A percentile compares a stretch with the other conserved stretches of the same genome.
phyloP scores from a whole-genome alignment of 2,113 vertebrate genomes.

The Embiotoca jacksoni region DNA sequence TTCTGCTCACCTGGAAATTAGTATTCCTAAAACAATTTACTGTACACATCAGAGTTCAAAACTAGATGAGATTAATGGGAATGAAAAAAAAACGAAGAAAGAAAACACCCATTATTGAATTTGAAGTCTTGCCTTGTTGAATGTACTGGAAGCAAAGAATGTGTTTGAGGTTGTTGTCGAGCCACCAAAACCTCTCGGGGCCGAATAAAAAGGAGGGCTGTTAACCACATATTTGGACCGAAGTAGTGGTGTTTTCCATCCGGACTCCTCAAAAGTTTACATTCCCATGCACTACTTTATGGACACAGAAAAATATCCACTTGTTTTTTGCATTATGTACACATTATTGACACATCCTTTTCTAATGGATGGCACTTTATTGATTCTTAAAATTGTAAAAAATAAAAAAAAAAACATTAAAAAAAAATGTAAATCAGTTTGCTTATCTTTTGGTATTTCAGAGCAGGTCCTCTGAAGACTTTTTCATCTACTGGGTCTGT shows the following conservation, averaged over 20 bases:
- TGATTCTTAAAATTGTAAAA: conserved; percentile 40
- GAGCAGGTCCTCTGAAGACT: conserved; percentile 84
- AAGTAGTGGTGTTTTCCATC: conserved; percentile 17
- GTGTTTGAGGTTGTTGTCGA: conserved; percentile 36
- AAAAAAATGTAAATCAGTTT: not conserved
- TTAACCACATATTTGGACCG: conserved; percentile 42
- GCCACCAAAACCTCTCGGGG: conserved; percentile 4
- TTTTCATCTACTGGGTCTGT: conserved; percentile 1
- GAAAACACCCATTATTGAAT: too few species aligned
- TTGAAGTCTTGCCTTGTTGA: conserved; percentile 26
- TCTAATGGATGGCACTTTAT: conserved; percentile 63
- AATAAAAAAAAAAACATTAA: not conserved
- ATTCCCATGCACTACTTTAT: conserved; percentile 35
- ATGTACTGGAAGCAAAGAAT: conserved; percentile 41
- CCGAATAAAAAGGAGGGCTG: conserved; percentile 18
- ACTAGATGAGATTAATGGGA: not conserved
- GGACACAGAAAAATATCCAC: not conserved
- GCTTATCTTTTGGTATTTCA: conserved; percentile 41
- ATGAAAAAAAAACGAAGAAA: not conserved
- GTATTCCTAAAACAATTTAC: not conserved
- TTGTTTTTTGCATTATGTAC: conserved; percentile 21
- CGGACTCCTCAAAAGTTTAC: conserved; percentile 37
- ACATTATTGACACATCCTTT: conserved; percentile 24
- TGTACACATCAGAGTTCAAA: conserved; percentile 2
- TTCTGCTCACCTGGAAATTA: too few species aligned